phyloP scores from a whole-genome alignment of 1,140 invertebrate genomes.

The Archivesica marissinica region DNA sequence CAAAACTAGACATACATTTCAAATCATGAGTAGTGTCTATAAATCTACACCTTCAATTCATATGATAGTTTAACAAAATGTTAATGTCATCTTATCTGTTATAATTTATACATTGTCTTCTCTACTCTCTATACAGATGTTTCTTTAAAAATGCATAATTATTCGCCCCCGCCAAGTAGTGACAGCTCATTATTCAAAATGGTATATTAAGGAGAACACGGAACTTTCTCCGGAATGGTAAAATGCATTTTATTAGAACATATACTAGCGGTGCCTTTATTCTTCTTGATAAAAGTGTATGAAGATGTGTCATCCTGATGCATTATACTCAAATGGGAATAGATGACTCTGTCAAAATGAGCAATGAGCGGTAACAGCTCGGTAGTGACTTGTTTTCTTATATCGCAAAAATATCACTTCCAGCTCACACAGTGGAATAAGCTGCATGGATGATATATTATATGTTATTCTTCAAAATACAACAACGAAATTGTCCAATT shows the following conservation, averaged over 20 bases:
- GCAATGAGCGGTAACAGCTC: constrained; percentile 22
- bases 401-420: constrained; percentile 3
- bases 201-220: constrained; percentile 18
- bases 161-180: not conserved
- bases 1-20: too few relatives aligned
- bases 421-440: not conserved
- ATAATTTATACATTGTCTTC: too few relatives aligned
- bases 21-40: too few relatives aligned
- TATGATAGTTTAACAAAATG: too few relatives aligned
- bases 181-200: constrained; percentile 21
- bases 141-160: too few relatives aligned
- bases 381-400: constrained; percentile 10
- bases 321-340: constrained; percentile 37
- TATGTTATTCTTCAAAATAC: not conserved
- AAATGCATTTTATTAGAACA: not conserved
- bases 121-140: too few relatives aligned
- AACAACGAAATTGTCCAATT: constrained; percentile 15
- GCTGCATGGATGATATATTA: not conserved
- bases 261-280: constrained; percentile 15
- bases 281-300: not conserved
- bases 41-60: too few relatives aligned
- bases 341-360: constrained; percentile 39
- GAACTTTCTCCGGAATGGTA: constrained; percentile 18
- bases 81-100: too few relatives aligned
- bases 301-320: constrained; percentile 5